Evolutionary conservation across 2,113 vertebrate species (phyloP).

Genomic region (Perccottus glenii): DNA sequence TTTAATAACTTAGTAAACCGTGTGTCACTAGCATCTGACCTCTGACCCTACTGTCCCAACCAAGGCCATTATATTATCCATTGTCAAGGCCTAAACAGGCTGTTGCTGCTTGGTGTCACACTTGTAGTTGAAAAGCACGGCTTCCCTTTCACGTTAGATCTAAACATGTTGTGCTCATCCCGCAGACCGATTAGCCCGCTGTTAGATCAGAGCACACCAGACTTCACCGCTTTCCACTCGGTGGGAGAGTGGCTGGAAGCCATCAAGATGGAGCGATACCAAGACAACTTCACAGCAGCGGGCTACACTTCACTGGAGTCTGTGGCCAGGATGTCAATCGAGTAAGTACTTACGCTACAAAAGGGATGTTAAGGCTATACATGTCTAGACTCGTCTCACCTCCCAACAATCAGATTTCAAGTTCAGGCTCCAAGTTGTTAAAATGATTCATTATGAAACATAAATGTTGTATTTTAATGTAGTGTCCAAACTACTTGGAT

Average conservation of each 20-base stretch:
- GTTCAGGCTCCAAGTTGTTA: no score
- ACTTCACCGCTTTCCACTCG: constrained; percentile 95
- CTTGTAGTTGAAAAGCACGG: constrained; percentile 40
- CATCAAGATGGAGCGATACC: constrained; percentile 99
- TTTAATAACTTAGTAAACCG: no score
- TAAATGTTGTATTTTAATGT: no score
- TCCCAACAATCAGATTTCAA: background rate
- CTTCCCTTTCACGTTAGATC: constrained; percentile 60
- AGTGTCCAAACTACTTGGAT: no score
- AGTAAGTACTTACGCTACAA: constrained; percentile 84
- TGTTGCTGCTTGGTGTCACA: no score
- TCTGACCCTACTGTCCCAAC: no score
- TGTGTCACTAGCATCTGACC: no score
- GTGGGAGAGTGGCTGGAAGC: constrained; percentile 99
- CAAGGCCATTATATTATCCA: no score
- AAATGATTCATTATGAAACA: no score
- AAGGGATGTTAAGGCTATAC: constrained; percentile 26
- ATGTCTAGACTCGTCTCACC: constrained; percentile 10
- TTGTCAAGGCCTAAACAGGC: no score
- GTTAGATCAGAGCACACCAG: constrained; percentile 95
- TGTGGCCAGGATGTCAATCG: constrained; percentile 98
- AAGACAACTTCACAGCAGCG: constrained; percentile 97
- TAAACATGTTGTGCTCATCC: constrained; percentile 69
- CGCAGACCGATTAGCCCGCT: constrained; percentile 95
- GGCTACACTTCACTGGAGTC: constrained; percentile 97